Conservation (phyloP, 1,140 invertebrate species). For the Atopsyche davidsoni region DNA sequence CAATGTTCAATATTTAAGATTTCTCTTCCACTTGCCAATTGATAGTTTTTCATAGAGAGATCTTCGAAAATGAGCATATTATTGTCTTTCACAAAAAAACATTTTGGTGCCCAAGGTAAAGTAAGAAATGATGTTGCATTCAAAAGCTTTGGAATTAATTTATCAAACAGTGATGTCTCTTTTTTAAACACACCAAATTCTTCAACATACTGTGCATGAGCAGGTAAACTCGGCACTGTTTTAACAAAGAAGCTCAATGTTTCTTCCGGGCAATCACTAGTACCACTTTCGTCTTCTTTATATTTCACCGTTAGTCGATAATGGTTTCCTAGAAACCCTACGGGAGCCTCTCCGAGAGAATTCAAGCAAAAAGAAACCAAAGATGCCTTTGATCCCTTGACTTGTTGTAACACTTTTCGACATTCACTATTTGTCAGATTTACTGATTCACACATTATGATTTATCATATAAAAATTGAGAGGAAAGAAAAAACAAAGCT, state of each 20-base stretch:
- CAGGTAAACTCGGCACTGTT: conserved; percentile 38
- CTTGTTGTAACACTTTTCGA: conserved; percentile 7
- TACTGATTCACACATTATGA: too few relatives aligned
- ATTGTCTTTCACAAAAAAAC: conserved; percentile 40
- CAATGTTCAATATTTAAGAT: conserved; percentile 42
- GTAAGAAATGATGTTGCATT: conserved; percentile 30
- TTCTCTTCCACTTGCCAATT: conserved; percentile 34
- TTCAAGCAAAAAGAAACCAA: conserved; percentile 13
- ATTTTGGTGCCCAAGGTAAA: conserved; percentile 37
- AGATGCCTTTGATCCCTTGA: conserved; percentile 2
- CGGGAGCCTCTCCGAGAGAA: conserved; percentile 36
- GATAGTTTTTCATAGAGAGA: conserved; percentile 36
- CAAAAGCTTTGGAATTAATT: conserved; percentile 39
- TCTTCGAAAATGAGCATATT: conserved; percentile 47
- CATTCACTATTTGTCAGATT: conserved; percentile 15
- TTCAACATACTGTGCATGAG: conserved; percentile 41
- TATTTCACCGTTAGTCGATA: conserved; percentile 31
- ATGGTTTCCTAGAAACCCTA: conserved; percentile 50
- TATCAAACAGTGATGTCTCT: conserved; percentile 43
- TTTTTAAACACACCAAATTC: conserved; percentile 47
- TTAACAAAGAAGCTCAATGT: conserved; percentile 47
- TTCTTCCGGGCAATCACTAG: conserved; percentile 16
- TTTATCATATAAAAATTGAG: too few relatives aligned
- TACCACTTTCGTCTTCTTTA: conserved; percentile 14
- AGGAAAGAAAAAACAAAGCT: too few relatives aligned